Conservation (phyloP, 2,888 invertebrate genomes). For the Dastarcus helophoroides region DNA sequence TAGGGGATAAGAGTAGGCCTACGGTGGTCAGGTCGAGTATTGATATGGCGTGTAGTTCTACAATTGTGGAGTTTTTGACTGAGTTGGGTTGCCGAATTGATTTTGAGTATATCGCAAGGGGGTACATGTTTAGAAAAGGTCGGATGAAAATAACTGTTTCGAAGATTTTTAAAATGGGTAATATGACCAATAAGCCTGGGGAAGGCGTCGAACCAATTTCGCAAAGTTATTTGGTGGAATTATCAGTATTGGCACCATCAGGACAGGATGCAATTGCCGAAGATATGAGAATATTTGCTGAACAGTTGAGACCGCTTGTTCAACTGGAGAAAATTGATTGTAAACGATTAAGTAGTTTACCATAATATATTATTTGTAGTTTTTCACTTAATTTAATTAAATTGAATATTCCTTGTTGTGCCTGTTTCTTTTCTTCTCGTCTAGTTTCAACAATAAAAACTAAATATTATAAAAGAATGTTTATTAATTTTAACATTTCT, state of each 20-base stretch:
- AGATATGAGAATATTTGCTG: constrained; percentile 90
- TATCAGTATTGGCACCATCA: constrained; percentile 80
- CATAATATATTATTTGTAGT: constrained; percentile 5
- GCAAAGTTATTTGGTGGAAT: constrained; percentile 85
- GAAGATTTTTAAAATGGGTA: constrained; percentile 71
- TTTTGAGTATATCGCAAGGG: constrained; percentile 88
- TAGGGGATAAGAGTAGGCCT: constrained; percentile 78
- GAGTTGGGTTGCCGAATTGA: constrained; percentile 86
- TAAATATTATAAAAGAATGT: too few relatives aligned
- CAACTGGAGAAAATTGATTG: constrained; percentile 90
- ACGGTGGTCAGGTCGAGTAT: constrained; percentile 86
- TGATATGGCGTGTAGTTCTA: constrained; percentile 83
- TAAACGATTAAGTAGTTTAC: constrained; percentile 47
- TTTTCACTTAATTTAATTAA: constrained; percentile 4
- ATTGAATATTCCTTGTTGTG: too few relatives aligned
- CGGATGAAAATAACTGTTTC: constrained; percentile 95
- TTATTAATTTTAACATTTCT: too few relatives aligned
- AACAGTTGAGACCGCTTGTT: constrained; percentile 84
- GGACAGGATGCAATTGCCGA: constrained; percentile 93
- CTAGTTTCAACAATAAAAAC: too few relatives aligned
- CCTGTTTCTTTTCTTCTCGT: too few relatives aligned
- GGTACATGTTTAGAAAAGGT: constrained; percentile 90
- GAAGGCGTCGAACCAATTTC: constrained; percentile 75
- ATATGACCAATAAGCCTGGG: constrained; percentile 57
- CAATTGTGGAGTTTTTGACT: constrained; percentile 81